These are phyloP conservation scores for Aegypius monachus DNA, from an alignment of 2,113 vertebrate genomes.

Conservation along the genomic window DNA sequence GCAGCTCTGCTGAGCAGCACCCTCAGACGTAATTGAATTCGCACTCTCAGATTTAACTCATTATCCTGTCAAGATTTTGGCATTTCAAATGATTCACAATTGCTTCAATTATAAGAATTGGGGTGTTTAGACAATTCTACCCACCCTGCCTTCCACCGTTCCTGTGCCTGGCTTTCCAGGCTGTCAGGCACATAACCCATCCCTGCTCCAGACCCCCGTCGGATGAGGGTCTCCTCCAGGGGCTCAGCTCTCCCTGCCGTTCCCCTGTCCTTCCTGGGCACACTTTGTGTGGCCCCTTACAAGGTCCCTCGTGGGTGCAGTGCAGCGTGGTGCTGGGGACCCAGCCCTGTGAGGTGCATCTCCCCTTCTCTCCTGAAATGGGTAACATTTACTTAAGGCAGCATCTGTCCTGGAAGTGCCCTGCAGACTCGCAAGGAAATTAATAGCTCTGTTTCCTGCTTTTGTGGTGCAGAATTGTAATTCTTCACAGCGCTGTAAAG, in stretches of 20 bases:
- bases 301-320: accelerated
- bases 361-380: not conserved
- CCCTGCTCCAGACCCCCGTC: not conserved
- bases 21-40: conserved; percentile 51
- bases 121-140: conserved; percentile 60
- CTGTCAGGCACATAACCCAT: conserved; percentile 10
- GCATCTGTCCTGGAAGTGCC: not conserved
- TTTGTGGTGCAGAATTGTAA: conserved; percentile 50
- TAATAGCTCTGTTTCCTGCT: conserved; percentile 29
- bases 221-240: not conserved
- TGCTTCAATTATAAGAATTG: conserved; percentile 61
- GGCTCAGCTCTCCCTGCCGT: not conserved
- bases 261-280: not conserved
- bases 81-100: conserved; percentile 55
- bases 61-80: conserved; percentile 63
- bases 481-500: not conserved
- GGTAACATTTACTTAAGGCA: not conserved
- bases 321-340: not conserved
- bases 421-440: conserved; percentile 13
- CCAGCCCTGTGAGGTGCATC: too few relatives aligned
- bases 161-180: not conserved
- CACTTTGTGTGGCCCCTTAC: accelerated
- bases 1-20: not conserved
- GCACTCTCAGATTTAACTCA: conserved; percentile 27
- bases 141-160: conserved; percentile 15